Base-by-base conservation (phyloP, 2,113 vertebrate genomes). In the Orientallactaga bullata region DNA sequence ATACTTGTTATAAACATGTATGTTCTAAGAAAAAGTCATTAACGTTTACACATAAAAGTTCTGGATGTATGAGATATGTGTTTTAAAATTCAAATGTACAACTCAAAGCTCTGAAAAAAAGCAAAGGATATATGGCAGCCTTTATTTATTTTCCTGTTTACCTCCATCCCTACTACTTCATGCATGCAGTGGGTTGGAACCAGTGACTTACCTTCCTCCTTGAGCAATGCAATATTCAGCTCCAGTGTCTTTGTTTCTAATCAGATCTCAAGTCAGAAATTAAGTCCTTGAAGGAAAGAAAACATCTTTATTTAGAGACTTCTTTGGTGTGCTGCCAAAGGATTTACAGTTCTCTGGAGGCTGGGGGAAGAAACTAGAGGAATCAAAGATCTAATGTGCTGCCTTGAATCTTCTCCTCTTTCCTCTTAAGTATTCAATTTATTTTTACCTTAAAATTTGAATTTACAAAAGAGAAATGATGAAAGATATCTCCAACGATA, bases 181-280 rank as follows among this genome's bases (percentile, higher is more conserved):
- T 42, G 35, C 17, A 80, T 60, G 79, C 35, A 66, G 3, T 47
- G 17, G 61, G 9, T 74, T 35, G 65, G 37, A 84, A 0, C 21
- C 35, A 84, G 37, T 73, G 20, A 7, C 88, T 93, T 88, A 90
- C 86, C 88, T 85, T 90, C 39, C 32, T 72, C 24, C 12, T 12
- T 81, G n/a, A 51, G 66, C 5, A 63, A 63, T 15, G 15, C 47
- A 80, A 32, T 12, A 11, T 1, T 18, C 4, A 87, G 66, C 28
- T 81, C 21, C 17, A 73, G 88, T 7, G 51, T 4, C 10, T 88
- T 88, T 28, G 3, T 47, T 8, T 35, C 9, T 28, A 42, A 80
- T 21, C 55, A 51, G 9, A 21, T 88, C 55, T 77, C 55, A 61
- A 17, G 23, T 55, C 61, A 93, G 12, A 89, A 91, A 91, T 87